Evolutionary conservation across 2,888 invertebrate species (phyloP).

Genomic region (Apotomis betuletana): DNA sequence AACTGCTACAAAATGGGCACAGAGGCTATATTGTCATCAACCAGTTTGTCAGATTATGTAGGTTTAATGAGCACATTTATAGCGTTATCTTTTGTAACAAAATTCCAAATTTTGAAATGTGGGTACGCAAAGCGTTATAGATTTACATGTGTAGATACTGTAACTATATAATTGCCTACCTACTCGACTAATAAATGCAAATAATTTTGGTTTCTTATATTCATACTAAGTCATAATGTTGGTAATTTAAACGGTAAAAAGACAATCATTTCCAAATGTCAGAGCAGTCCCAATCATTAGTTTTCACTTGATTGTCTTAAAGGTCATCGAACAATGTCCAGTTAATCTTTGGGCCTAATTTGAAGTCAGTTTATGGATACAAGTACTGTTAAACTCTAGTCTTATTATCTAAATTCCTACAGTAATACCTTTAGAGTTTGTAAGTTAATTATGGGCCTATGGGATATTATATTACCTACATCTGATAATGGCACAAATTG

Average conservation of each 20-base stretch:
- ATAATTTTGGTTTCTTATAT: not conserved
- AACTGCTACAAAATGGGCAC: no score
- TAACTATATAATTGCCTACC: not conserved
- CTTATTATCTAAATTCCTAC: not conserved
- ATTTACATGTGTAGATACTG: no score
- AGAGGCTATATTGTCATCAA: no score
- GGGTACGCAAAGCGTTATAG: no score
- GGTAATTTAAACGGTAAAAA: conserved; percentile 2
- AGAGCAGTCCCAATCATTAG: conserved; percentile 26
- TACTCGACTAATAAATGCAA: not conserved
- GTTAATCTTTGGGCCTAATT: conserved; percentile 28
- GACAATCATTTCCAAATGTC: conserved; percentile 35
- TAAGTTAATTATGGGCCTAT: not conserved
- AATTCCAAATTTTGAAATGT: no score
- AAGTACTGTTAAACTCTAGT: not conserved
- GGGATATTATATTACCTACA: conserved; percentile 10
- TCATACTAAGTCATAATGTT: not conserved
- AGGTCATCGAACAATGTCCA: conserved; percentile 35
- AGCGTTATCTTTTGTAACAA: no score
- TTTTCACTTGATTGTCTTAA: conserved; percentile 34
- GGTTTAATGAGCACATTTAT: no score
- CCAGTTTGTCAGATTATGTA: no score
- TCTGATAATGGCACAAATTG: not conserved
- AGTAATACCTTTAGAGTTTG: no score
- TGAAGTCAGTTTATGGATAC: conserved; percentile 18